Base-by-base conservation (phyloP, 1,140 invertebrate species). In the Leguminivora glycinivorella region DNA sequence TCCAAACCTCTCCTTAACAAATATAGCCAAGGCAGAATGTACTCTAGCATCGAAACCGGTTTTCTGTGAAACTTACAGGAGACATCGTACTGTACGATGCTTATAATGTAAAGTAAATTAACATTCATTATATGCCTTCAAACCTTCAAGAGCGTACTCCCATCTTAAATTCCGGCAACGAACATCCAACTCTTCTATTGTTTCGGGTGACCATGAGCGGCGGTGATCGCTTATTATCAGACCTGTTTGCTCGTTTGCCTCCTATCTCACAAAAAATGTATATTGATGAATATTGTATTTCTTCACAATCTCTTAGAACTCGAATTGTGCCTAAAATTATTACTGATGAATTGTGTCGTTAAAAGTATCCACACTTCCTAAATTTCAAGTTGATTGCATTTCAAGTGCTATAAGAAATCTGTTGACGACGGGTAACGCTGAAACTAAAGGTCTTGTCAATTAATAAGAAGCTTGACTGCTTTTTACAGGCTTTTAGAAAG, bases 331-430 rank as follows among this genome's bases (percentile, higher is more conserved):
- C 47, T 52, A 4, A 19, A 52, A 19, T 9, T 7, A 52, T 52
- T 22, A 52, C 47, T 52, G 47, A 10, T 6, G 40, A 43, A 43
- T 14, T 43, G 47, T 67, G 69, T 70, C 67, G 68, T 22, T 52
- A 70, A 74, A 74, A 22, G 75, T 72, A 72, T 72, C 17, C 47
- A 10, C 47, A 6, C 47, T 52, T 10, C 47, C 47, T 52, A 52
- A 52, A 52, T 52, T 52, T 52, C 47, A 52, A 52, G 47, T 52
- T 52, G 47, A 52, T 52, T 22, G 47, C 17, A 52, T 52, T 52
- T 52, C 47, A 52, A 52, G 17, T 52, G 47, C 7, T 52, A 43
- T 52, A 52, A 52, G 47, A 52, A 52, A 52, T 52, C 47, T 52
- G 47, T 52, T 22, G 47, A 22, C 19, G 47, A 52, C 47, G 19